A percentile compares a stretch with the other conserved stretches of the same genome.
phyloP scores from a whole-genome alignment of 2,797 vertebrate species.

The Anguilla megastoma region DNA sequence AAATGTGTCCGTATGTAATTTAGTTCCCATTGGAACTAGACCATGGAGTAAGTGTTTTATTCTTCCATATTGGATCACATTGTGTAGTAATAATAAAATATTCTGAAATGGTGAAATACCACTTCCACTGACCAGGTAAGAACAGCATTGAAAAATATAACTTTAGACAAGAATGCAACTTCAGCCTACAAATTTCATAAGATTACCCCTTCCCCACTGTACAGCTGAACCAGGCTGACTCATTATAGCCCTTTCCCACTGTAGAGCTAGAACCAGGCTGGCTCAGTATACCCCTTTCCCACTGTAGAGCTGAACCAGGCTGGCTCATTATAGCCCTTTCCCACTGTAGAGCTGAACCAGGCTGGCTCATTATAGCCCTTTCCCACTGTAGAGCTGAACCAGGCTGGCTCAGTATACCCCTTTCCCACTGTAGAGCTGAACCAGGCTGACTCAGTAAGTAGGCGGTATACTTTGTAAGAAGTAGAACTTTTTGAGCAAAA shows the following conservation, averaged over 20 bases:
- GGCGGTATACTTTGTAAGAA: no score
- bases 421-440: no score
- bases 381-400: no score
- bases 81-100: neutral
- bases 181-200: no score
- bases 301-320: no score
- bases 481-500: no score
- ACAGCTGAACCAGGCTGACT: neutral
- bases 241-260: neutral
- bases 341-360: slow-evolving; percentile 6
- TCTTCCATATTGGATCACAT: neutral
- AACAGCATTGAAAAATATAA: neutral
- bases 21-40: neutral
- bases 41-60: slow-evolving; percentile 7
- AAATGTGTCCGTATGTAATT: neutral
- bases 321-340: neutral
- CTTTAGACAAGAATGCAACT: no score
- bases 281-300: neutral
- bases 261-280: neutral
- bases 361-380: neutral
- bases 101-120: neutral
- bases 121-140: neutral
- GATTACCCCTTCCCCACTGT: no score
- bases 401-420: no score
- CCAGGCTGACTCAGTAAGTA: no score